Evolutionary conservation across 1,140 invertebrate genomes (phyloP).

Genomic region (Amyelois transitella): DNA sequence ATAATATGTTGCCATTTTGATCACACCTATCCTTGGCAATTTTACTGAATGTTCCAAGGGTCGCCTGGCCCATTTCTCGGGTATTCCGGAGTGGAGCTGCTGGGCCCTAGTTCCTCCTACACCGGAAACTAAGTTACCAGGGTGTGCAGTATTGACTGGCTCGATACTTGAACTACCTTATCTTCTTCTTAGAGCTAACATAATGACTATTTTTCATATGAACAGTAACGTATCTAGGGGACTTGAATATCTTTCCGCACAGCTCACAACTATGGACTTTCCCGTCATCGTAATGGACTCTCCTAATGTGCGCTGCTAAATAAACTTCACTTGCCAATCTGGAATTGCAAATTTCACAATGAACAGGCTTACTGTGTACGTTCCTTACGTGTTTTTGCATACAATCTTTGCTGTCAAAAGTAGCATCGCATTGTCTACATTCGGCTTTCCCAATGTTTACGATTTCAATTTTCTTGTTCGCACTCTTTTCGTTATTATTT

Average conservation of each 20-base stretch:
- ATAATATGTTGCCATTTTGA: too few species aligned
- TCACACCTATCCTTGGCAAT: background rate
- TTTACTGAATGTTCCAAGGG: background rate
- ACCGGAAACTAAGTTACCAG: background rate
- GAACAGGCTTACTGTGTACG: background rate
- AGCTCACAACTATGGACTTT: slow-evolving; percentile 23
- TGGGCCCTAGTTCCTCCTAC: background rate
- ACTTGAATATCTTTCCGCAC: slow-evolving; percentile 31
- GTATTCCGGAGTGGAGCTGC: background rate
- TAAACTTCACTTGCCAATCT: slow-evolving; percentile 29
- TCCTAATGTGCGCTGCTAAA: slow-evolving; percentile 21
- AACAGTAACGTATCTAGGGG: slow-evolving; percentile 24
- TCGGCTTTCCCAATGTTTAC: background rate
- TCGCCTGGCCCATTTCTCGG: background rate
- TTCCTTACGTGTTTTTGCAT: background rate
- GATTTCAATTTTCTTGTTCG: background rate
- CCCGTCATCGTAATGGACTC: slow-evolving; percentile 34
- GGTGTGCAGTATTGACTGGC: background rate
- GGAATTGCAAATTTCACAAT: slow-evolving; percentile 28
- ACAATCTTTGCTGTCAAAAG: background rate
- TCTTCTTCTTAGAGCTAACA: background rate
- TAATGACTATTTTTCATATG: slow-evolving; percentile 26
- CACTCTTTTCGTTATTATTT: background rate
- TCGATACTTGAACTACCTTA: background rate
- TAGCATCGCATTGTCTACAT: background rate